Base-by-base conservation (phyloP, 2,797 vertebrate species). In the Lepilemur ruficaudatus region DNA sequence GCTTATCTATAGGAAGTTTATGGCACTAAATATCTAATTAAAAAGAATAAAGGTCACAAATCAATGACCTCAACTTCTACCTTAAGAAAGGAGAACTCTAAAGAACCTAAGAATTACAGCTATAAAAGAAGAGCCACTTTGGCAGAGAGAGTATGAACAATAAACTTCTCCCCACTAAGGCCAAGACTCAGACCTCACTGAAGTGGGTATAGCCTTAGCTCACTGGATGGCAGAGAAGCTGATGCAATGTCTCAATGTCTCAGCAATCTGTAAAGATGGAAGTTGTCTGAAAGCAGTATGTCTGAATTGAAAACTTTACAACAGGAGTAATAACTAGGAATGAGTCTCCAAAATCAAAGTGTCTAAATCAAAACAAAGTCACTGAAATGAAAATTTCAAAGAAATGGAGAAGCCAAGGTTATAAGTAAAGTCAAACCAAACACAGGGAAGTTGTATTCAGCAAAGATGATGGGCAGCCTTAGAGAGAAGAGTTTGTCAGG, bases 301-400 rank as follows among this genome's bases (percentile, higher is more conserved):
- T 88, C 32, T 83, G 48, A 48, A 90, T 65, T 89, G 79, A 73
- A 95, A 95, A 91, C 9, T 50, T 69, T 67, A 84, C 5, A 67
- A 57, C 46, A 91, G 9, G 20, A 65, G n/a, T 43, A 80, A 89
- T 7, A 82, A 67, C 52, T 70, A 96, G n/a, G 25, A 46, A 90
- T 83, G 83, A 94, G 41, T 22, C 78, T 65, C 18, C 65, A 88
- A 91, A 90, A 38, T 90, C 3, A 93, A 94, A 90, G 12, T 65
- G n/a, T 83, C 61, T 93, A 63, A 67, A 81, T 82, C 41, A 86
- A 48, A 92, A 79, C 9, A 80, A 91, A 88, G 48, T 92, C 79
- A 78, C 3, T 17, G 14, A 79, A 12, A 72, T 52, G 20, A 96
- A 90, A 88, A 52, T 57, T 52, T 81, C 48, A 43, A 82, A 59